These are phyloP conservation scores for Petrolisthes cinctipes DNA, from an alignment of 2,888 invertebrate genomes.

Conservation along the genomic window DNA sequence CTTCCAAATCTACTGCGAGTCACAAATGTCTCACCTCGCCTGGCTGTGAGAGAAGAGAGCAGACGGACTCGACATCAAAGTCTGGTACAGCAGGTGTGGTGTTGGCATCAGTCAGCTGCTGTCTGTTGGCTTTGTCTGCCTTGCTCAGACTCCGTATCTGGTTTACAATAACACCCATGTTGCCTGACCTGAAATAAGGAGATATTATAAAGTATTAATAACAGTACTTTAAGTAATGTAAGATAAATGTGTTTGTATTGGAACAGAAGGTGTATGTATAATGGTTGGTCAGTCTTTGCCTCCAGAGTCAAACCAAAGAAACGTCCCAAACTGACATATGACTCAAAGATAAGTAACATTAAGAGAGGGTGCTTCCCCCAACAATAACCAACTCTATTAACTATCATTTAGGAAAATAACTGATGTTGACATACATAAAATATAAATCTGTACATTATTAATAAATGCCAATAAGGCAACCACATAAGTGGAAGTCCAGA, in stretches of 20 bases:
- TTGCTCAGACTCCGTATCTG: conserved; percentile 48
- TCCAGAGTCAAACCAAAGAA: too few species aligned
- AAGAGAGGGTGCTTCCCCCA: too few species aligned
- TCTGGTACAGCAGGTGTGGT: conserved; percentile 34
- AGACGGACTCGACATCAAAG: conserved; percentile 60
- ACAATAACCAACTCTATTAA: too few species aligned
- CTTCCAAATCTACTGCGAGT: too few species aligned
- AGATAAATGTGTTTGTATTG: neutral
- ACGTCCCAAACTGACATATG: too few species aligned
- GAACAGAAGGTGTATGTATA: neutral
- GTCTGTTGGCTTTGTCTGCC: neutral
- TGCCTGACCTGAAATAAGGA: conserved; percentile 40
- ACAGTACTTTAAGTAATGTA: neutral
- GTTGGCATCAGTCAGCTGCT: conserved; percentile 2
- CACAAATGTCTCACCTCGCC: conserved; percentile 46
- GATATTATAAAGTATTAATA: neutral
- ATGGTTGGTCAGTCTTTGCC: neutral
- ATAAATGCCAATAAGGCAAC: too few species aligned
- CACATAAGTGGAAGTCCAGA: too few species aligned
- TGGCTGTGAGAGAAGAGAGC: conserved; percentile 51
- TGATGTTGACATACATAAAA: neutral
- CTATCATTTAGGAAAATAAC: too few species aligned
- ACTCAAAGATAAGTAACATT: too few species aligned
- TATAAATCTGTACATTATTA: neutral
- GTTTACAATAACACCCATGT: conserved; percentile 54